phyloP scores from a whole-genome alignment of 2,888 invertebrate genomes.

The Stenotaenia linearis region DNA sequence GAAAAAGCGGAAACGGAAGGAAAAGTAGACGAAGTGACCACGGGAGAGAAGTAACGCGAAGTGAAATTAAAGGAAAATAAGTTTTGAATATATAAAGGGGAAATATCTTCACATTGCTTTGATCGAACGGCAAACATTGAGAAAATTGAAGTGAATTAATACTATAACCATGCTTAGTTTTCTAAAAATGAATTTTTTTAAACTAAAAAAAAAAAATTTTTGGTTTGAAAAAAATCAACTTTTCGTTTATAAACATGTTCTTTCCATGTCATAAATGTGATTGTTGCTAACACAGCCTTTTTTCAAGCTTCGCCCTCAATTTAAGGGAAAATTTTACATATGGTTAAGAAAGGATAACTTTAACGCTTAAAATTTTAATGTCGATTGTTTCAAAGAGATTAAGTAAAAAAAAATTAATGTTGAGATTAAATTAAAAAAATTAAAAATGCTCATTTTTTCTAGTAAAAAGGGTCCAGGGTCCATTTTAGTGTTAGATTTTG shows the following conservation, averaged over 20 bases:
- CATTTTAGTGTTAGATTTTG: conserved; percentile 14
- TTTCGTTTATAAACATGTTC: neutral
- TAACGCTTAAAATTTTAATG: neutral
- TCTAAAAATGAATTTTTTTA: neutral
- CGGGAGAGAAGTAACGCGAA: neutral
- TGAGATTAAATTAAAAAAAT: neutral
- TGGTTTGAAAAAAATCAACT: neutral
- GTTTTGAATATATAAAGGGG: neutral
- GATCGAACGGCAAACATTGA: neutral
- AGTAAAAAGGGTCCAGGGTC: neutral
- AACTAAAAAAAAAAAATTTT: neutral
- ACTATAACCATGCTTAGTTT: neutral
- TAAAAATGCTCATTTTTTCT: neutral
- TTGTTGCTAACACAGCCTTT: conserved; percentile 23
- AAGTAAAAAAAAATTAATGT: neutral
- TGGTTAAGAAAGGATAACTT: neutral
- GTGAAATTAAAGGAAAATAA: neutral
- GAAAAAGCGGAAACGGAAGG: conserved; percentile 4
- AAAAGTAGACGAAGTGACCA: neutral
- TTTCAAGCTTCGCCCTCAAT: neutral
- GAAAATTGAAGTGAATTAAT: neutral
- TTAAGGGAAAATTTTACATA: neutral
- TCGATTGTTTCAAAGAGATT: neutral
- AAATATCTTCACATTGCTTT: neutral
- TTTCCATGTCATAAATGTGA: conserved; percentile 17